Evolutionary conservation across 1,140 invertebrate genomes (phyloP), one percentile per base, ranked within the genome.

Genomic region (Ceratitis capitata): DNA sequence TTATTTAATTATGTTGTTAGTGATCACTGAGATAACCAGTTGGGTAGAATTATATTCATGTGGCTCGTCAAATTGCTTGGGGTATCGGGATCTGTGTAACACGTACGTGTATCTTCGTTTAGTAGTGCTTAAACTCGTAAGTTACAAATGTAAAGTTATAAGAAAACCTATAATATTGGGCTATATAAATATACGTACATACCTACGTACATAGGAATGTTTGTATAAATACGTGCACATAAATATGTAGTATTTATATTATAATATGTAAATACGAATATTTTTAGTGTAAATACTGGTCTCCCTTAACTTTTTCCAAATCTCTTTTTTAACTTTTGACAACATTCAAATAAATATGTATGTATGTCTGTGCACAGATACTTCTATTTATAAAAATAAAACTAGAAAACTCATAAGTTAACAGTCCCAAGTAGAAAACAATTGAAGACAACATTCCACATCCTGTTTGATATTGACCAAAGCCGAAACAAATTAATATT

Each of bases 1-100:
- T 69, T 69, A 69, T 69, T 69, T 69, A 69, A 69, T 69, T 69
- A 39, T 69, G 61, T 69, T 69, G 61, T 69, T 69, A 35, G 61
- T 69, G 5, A 14, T 16, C 29, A 69, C 12, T 5, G 39, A 29
- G 39, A 14, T 29, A 69, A 69, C 61, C 61, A 32, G 61, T 69
- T 69, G 16, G 39, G n/a, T 69, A 69, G 32, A 39, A 69, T 69
- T 69, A 69, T 16, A 69, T 69, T 69, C 19, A 69, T 69, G 35
- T 69, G 12, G 3, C 39, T 35, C 29, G 61, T 29, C 61, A 16
- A 12, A 19, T 35, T 6, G 61, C 29, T 19, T 4, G 35, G 19
- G 58, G 26, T 23, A 12, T 14, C 9, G 58, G 29, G 26, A 26
- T n/a, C n/a, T n/a, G 29, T 61, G 58, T 29, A 29, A 61, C 58